A percentile compares a stretch with the other conserved stretches of the same genome.
Evolutionary conservation across 2,797 vertebrate species (phyloP).

Genomic region (Kryptopterus vitreolus): DNA sequence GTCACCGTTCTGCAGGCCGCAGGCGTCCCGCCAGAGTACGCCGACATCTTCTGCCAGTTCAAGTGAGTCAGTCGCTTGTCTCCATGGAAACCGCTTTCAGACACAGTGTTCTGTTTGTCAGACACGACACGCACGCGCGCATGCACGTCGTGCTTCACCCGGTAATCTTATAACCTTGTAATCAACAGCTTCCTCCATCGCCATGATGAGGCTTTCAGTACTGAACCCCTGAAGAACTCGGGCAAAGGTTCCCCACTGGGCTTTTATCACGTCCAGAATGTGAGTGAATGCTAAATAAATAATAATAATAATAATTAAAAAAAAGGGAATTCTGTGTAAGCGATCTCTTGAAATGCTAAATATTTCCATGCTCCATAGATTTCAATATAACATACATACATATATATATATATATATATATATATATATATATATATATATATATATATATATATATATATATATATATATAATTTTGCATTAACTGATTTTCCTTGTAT

Average conservation of each 20-base stretch:
- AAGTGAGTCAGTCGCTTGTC: conserved; percentile 81
- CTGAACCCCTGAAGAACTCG: conserved; percentile 94
- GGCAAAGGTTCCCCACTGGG: conserved; percentile 90
- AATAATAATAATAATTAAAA: not conserved
- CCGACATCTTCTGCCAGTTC: conserved; percentile 99
- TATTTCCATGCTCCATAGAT: not conserved
- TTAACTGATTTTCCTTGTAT: not conserved
- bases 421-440: too few species aligned
- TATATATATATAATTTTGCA: too few species aligned
- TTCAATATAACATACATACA: too few species aligned
- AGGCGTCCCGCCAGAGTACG: conserved; percentile 89
- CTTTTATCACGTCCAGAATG: conserved; percentile 97
- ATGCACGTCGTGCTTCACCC: conserved; percentile 34
- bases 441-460: too few species aligned
- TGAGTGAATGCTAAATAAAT: conserved; percentile 67
- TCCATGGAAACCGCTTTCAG: conserved; percentile 36
- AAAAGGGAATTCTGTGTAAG: not conserved
- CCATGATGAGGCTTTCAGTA: conserved; percentile 98
- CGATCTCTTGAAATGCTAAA: not conserved
- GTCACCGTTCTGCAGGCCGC: conserved; percentile 95
- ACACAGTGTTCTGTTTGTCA: conserved; percentile 31
- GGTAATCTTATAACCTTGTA: conserved; percentile 37
- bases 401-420: too few species aligned
- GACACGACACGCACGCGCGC: conserved; percentile 12
- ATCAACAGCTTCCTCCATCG: conserved; percentile 90